Evolutionary conservation across 2,113 vertebrate species (phyloP), one percentile per base, ranked within the genome.

Genomic region (Sceloporus undulatus): DNA sequence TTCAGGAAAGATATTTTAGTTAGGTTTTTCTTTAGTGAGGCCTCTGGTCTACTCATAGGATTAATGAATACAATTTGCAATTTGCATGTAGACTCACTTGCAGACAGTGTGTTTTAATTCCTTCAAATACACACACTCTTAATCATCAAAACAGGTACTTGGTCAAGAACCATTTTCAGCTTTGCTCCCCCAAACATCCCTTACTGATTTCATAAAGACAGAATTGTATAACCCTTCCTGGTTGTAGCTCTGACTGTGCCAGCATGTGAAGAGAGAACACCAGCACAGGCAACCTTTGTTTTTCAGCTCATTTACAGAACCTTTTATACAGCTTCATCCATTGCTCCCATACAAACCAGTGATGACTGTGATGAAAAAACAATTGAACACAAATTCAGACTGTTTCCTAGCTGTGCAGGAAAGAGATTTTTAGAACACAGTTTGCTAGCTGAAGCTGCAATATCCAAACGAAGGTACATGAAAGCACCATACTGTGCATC

Each of bases 1-100:
- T 81, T 93, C 94, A 91, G 95, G 96, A 95, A 77, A 96, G 93
- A 96, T 86, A 96, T 93, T 89, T 90, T 29, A 92, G 88, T 95
- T 96, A 95, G 93, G 82, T 71, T 82, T 76, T 48, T 88, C 85
- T 82, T 91, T 48, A 65, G 66, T 74, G 89, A 92, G 90, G 92
- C 80, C 90, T 75, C 25, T 84, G 56, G 66, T 92, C 79, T 38
- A 85, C 79, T 88, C 19, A 94, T 86, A 19, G 29, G 52, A 87
- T 2, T 90, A 88, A 91, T 73, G 84, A 54, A 80, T 73, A 79
- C 1, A 87, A 82, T 77, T 93, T 54, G 54, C 29, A 79, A 79
- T 9, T 62, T 93, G 85, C 91, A 93, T 82, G 29, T 79, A 84
- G 25, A 70, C 56, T 90, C 68, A 85, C 40, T 71, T 87, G 79